Conservation (phyloP, 2,888 invertebrate genomes). For the Acrobasis repandana region DNA sequence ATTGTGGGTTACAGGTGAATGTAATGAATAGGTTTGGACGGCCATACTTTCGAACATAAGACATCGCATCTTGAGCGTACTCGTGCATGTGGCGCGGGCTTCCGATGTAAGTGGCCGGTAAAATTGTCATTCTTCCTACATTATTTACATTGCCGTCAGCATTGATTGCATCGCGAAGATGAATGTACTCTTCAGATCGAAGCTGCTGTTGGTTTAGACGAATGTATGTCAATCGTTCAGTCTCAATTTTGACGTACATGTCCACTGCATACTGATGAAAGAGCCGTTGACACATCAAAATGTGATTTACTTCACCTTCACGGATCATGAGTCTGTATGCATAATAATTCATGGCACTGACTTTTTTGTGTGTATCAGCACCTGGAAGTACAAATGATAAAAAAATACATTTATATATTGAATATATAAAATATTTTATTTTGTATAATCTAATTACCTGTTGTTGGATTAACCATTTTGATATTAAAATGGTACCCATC, state of each 20-base stretch:
- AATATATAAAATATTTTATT: slow-evolving; percentile 12
- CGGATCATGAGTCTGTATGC: slow-evolving; percentile 28
- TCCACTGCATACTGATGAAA: neutral
- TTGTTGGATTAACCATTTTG: slow-evolving; percentile 32
- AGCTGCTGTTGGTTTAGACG: slow-evolving; percentile 17
- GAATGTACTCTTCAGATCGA: slow-evolving; percentile 24
- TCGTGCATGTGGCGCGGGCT: slow-evolving; percentile 30
- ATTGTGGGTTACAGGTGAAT: slow-evolving; percentile 1
- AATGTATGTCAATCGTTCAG: slow-evolving; percentile 26
- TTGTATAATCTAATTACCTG: slow-evolving; percentile 22
- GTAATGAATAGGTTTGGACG: no score
- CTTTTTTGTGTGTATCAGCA: slow-evolving; percentile 28
- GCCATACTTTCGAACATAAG: no score
- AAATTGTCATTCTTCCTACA: slow-evolving; percentile 30
- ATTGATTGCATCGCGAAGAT: no score
- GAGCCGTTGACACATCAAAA: slow-evolving; percentile 22
- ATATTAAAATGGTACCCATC: slow-evolving; percentile 35
- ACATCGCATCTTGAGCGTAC: slow-evolving; percentile 24
- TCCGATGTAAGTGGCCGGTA: slow-evolving; percentile 33
- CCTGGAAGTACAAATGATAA: slow-evolving; percentile 26
- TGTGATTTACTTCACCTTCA: slow-evolving; percentile 20
- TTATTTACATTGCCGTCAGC: no score
- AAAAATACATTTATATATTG: slow-evolving; percentile 17
- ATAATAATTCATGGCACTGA: slow-evolving; percentile 31
- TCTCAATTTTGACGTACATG: slow-evolving; percentile 27